Evolutionary conservation across 2,888 invertebrate species (phyloP), one percentile per base, ranked within the genome.

Genomic region (Belgica antarctica): DNA sequence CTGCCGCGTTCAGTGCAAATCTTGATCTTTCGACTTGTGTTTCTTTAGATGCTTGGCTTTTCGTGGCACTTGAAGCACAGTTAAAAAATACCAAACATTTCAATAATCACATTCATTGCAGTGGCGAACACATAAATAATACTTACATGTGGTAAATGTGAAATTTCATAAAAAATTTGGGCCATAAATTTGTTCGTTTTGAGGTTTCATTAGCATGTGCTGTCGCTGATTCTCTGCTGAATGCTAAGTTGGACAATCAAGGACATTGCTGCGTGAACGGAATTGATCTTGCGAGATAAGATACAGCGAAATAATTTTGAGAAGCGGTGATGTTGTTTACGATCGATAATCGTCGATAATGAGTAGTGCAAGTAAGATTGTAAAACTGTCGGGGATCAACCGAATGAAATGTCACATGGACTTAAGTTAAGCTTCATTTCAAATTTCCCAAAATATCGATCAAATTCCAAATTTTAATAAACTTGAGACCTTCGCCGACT

Each of bases 291-390:
- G n/a, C n/a, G n/a, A n/a, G n/a, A n/a, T n/a, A n/a, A n/a, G n/a
- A n/a, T n/a, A n/a, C n/a, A n/a, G n/a, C n/a, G n/a, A n/a, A n/a
- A n/a, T n/a, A n/a, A n/a, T n/a, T n/a, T n/a, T n/a, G n/a, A n/a
- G n/a, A n/a, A 12, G 34, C 34, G 34, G 34, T 31, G 12, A 8
- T 52, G 2, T 52, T 52, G 19, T 22, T 52, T 52, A 22, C 17
- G 22, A 52, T 52, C 52, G 22, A 52, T 52, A 52, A 52, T 52
- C 52, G 52, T 22, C n/a, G n/a, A 22, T 52, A 52, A 52, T 52
- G 52, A 52, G 22, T n/a, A n/a, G n/a, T n/a, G n/a, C n/a, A n/a
- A n/a, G n/a, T n/a, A n/a, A n/a, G n/a, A n/a, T n/a, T n/a, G n/a
- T n/a, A n/a, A 31, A 31, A 31, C 34, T 31, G 34, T 31, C 5